Conservation (phyloP, 64 coral and sea anemone genomes). For the Dendronephthya gigantea region DNA sequence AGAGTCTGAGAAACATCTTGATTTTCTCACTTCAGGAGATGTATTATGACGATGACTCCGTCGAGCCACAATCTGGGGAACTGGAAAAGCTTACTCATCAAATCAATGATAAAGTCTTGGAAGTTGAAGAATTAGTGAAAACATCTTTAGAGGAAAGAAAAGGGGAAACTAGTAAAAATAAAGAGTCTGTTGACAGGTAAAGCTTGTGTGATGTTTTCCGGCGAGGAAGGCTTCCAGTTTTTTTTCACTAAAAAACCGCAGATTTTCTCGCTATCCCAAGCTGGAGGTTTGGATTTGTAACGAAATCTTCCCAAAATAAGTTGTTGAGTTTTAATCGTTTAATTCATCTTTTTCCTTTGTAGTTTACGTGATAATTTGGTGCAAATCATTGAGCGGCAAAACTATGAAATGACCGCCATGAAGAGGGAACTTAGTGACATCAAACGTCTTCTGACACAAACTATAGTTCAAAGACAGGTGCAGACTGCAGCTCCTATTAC, state of each 20-base stretch:
- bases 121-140: background rate
- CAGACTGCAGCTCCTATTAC: background rate
- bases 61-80: background rate
- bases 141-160: background rate
- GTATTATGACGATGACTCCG: constrained; percentile 12
- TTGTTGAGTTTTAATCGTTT: too few relatives aligned
- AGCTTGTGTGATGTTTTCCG: too few relatives aligned
- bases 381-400: constrained; percentile 1
- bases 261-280: too few relatives aligned
- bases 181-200: background rate
- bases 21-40: background rate
- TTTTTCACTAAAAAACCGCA: too few relatives aligned
- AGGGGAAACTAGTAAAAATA: background rate
- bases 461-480: background rate
- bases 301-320: too few relatives aligned
- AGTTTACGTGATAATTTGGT: background rate
- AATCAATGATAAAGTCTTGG: background rate
- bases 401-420: background rate
- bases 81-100: background rate
- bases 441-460: constrained; percentile 1
- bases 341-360: too few relatives aligned
- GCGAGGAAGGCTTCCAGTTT: too few relatives aligned
- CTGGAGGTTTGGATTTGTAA: too few relatives aligned
- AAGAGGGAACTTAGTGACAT: background rate
- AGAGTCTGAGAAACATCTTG: background rate